phyloP scores from a whole-genome alignment of 2,797 vertebrate species.

The Galago senegalensis region DNA sequence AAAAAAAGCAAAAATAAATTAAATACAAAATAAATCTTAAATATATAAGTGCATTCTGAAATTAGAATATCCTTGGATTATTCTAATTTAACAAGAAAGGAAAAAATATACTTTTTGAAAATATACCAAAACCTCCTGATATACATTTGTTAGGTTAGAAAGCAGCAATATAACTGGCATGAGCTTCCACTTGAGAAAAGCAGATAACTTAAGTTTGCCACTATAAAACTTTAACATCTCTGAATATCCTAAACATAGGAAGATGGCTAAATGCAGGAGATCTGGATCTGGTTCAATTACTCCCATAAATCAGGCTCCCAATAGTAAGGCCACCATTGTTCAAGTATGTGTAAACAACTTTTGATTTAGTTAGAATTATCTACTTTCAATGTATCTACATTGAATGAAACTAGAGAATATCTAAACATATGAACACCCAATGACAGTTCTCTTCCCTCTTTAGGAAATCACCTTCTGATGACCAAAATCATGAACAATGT shows the following conservation, averaged over 20 bases:
- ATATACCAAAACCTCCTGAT: background rate
- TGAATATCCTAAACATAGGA: background rate
- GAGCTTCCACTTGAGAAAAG: background rate
- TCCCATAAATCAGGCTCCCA: background rate
- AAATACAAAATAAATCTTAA: conserved; percentile 47
- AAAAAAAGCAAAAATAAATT: too few species aligned
- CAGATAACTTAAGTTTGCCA: background rate
- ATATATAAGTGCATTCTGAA: background rate
- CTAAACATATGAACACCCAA: background rate
- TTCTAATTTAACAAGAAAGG: conserved; percentile 31
- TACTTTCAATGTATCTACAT: background rate
- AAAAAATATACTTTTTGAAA: background rate
- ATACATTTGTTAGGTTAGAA: background rate
- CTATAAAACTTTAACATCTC: background rate
- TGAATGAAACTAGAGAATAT: conserved; percentile 34
- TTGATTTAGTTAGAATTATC: background rate
- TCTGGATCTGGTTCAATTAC: background rate
- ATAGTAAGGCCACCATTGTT: background rate
- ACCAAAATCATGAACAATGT: conserved; percentile 3
- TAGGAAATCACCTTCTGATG: conserved; percentile 46
- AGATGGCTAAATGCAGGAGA: background rate
- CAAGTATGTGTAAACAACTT: background rate
- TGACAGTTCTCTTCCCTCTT: background rate
- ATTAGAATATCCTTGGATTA: background rate
- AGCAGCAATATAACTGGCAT: background rate